Conservation (phyloP, 2,888 invertebrate species). For the Chymomyza fuscimana region DNA sequence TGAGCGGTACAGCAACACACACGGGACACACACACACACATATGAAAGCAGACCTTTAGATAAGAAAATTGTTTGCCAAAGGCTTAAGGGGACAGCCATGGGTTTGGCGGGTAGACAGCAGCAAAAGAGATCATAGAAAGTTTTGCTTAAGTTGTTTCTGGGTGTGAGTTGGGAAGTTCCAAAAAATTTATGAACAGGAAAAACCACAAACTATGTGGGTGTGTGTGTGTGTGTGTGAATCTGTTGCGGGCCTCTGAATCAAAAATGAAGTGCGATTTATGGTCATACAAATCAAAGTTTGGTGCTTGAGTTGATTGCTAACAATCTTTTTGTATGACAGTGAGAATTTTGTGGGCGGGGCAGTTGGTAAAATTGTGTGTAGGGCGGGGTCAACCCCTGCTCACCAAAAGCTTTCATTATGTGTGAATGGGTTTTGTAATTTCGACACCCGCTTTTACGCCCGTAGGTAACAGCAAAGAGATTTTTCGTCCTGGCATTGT, state of each 20-base stretch:
- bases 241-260: conserved; percentile 41
- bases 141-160: conserved; percentile 47
- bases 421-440: conserved; percentile 23
- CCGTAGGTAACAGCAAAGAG: conserved; percentile 49
- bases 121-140: conserved; percentile 28
- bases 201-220: conserved; percentile 58
- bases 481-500: conserved; percentile 38
- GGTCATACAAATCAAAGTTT: conserved; percentile 75
- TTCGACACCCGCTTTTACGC: conserved; percentile 43
- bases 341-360: conserved; percentile 2
- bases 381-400: conserved; percentile 3
- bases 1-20: not conserved
- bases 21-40: conserved; percentile 9
- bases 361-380: conserved; percentile 11
- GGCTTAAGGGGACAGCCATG: conserved; percentile 43
- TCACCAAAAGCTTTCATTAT: not conserved
- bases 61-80: conserved; percentile 66
- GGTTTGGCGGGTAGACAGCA: not conserved
- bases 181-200: conserved; percentile 74
- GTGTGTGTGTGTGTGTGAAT: not conserved
- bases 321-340: conserved; percentile 57
- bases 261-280: conserved; percentile 74
- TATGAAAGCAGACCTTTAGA: conserved; percentile 34
- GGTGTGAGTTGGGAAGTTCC: conserved; percentile 4
- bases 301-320: conserved; percentile 70